Evolutionary conservation across 2,797 vertebrate genomes (phyloP), one percentile per base, ranked within the genome.

Genomic region (Dryobates pubescens): DNA sequence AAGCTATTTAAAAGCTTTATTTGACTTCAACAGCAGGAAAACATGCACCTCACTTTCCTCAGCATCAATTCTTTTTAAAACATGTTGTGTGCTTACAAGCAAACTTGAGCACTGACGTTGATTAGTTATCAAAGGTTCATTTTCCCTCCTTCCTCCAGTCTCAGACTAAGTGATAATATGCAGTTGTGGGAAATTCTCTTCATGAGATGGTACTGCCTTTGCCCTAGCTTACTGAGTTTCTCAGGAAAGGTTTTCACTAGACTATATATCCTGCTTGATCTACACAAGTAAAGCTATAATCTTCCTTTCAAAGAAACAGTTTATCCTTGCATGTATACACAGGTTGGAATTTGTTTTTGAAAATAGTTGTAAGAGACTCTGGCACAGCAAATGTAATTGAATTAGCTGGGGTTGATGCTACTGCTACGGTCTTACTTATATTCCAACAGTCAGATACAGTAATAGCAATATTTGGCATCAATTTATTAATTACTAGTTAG

Each of bases 301-400:
- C 87, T 91, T 95, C 77, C 53, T 92, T 95, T 95, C 95, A 96
- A 69, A 89, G 74, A 69, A 95, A 86, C 45, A 68, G 54, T 92
- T 89, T 76, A 91, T 85, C 57, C 74, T 94, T 91, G 34, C 84
- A 71, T 82, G n/a, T 86, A 89, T 53, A 56, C 38, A 68, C 68
- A 91, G 70, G 77, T 76, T 91, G 74, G 77, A 93, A 89, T 91
- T 96, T 95, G 92, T 92, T 95, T 95, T 84, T 82, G 76, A 94
- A 96, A 92, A 83, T 57, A 86, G 10, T 71, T 43, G 13, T 77
- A 74, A 88, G 47, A 95, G 45, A 86, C 18, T 64, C 71, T 76
- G 61, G 85, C 80, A 88, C 36, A 84, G 94, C 64, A 79, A 92
- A 93, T 65, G 26, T 86, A 89, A 95, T 89, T 63, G 29, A 94